Evolutionary conservation across 2,888 invertebrate genomes (phyloP), one percentile per base, ranked within the genome.

Genomic region (Antheraea assamensis): DNA sequence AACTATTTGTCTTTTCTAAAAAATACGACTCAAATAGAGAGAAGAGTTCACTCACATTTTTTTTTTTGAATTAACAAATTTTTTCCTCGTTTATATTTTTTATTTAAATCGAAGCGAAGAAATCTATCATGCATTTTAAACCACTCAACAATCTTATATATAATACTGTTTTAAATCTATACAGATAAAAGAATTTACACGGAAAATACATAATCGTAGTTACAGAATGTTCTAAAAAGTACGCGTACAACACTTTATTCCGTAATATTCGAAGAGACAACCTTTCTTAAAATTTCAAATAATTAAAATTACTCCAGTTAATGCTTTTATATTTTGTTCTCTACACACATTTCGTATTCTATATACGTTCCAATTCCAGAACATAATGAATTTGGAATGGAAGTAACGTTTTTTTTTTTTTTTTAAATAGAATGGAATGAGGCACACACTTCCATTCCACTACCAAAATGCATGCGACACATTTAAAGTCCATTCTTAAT

Each of bases 1-100:
- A 85, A 87, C 84, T 84, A 85, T 78, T 83, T 90, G 87, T 87
- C 87, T 90, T 90, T 88, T 87, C 80, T 81, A 81, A 82, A 82
- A 80, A 17, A 5, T 82, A 79, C 75, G 81, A 76, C 71, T 52
- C 52, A 49, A 21, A 35, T 24, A 61, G 24, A 7, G 71, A 30
- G 21, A 8, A 71, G 0, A 27, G 30, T 71, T 35, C 52, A 71
- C 24, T 64, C 61, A 58, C 24, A n/a, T 49, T 49, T 76, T 79
- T 76, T 78, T 55, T 58, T 58, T 76, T 78, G 75, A 77, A 76
- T 75, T 77, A 78, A 79, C 72, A 77, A 74, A 76, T 80, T 35
- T 81, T 35, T 21, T 75, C 75, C 81, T 81, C 84, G 79, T 83
- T n/a, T n/a, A n/a, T n/a, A n/a, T n/a, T 83, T 80, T 84, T 78